phyloP scores from a whole-genome alignment of 2,113 vertebrate genomes.

The Ginglymostoma cirratum region DNA sequence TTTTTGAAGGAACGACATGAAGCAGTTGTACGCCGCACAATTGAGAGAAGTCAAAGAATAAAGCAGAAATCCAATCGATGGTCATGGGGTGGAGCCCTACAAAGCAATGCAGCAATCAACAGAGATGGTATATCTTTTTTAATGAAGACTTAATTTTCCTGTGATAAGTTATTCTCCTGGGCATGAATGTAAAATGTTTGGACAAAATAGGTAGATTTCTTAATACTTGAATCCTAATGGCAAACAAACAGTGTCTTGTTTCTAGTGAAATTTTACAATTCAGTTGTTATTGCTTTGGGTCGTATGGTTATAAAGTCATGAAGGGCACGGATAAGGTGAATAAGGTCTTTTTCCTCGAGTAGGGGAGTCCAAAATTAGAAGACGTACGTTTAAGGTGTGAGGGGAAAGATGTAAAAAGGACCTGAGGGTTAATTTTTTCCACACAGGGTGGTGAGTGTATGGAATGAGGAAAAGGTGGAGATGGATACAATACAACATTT shows the following conservation, averaged over 20 bases:
- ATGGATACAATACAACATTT: too few relatives aligned
- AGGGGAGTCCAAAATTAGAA: too few relatives aligned
- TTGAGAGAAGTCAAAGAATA: constrained; percentile 79
- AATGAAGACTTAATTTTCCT: neutral
- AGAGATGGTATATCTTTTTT: constrained; percentile 58
- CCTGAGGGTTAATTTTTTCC: too few relatives aligned
- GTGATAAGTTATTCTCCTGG: neutral
- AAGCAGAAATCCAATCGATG: constrained; percentile 65
- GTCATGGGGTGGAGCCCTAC: constrained; percentile 67
- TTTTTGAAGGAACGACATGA: constrained; percentile 75
- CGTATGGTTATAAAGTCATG: neutral
- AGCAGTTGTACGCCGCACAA: constrained; percentile 75
- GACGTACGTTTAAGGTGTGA: too few relatives aligned
- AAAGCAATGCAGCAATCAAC: constrained; percentile 54
- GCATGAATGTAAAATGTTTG: neutral
- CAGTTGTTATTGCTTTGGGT: neutral
- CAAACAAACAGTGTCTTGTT: neutral
- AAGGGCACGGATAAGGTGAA: too few relatives aligned
- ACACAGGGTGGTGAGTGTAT: too few relatives aligned
- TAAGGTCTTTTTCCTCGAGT: too few relatives aligned
- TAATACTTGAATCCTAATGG: neutral
- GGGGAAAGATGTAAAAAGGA: too few relatives aligned
- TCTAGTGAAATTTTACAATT: neutral
- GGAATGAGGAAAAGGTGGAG: too few relatives aligned
- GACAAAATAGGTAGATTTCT: neutral